These are phyloP conservation scores for Heliconius erato DNA, from an alignment of 2,888 invertebrate species.

Conservation along the genomic window DNA sequence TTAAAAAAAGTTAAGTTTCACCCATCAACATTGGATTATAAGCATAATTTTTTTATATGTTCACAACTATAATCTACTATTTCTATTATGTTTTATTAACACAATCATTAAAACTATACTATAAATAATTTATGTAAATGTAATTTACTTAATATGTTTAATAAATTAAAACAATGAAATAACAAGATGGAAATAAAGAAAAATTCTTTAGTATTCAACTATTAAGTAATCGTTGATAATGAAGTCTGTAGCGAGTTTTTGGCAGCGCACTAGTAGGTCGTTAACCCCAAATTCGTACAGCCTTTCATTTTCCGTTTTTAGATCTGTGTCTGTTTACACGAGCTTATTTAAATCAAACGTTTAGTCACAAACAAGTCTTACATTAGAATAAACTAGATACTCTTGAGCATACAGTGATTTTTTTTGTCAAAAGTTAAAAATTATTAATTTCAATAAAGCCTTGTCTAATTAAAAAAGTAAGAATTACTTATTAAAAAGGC, in stretches of 20 bases:
- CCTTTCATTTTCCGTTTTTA: slow-evolving; percentile 55
- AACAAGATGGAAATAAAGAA: slow-evolving; percentile 22
- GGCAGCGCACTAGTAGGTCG: slow-evolving; percentile 50
- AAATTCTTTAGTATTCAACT: slow-evolving; percentile 43
- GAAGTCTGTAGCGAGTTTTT: slow-evolving; percentile 49
- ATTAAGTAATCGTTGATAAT: slow-evolving; percentile 53
- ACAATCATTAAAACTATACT: not conserved
- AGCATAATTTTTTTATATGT: not conserved
- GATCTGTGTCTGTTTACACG: slow-evolving; percentile 44
- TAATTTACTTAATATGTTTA: not conserved
- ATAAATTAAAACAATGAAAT: slow-evolving; percentile 6
- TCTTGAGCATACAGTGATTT: not conserved
- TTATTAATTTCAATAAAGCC: not conserved
- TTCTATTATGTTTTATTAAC: not conserved
- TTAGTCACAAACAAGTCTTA: slow-evolving; percentile 45
- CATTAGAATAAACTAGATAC: slow-evolving; percentile 33
- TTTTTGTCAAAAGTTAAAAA: not conserved
- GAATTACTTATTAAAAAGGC: not conserved
- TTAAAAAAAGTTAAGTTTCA: not conserved
- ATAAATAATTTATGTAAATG: not conserved
- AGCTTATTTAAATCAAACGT: slow-evolving; percentile 39
- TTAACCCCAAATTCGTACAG: slow-evolving; percentile 50
- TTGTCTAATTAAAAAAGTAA: not conserved
- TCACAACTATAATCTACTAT: not conserved
- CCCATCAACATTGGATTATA: not conserved